A percentile compares a stretch with the other conserved stretches of the same genome.
phyloP scores from a whole-genome alignment of 1,140 invertebrate genomes.

The Leptoteleia sp. region DNA sequence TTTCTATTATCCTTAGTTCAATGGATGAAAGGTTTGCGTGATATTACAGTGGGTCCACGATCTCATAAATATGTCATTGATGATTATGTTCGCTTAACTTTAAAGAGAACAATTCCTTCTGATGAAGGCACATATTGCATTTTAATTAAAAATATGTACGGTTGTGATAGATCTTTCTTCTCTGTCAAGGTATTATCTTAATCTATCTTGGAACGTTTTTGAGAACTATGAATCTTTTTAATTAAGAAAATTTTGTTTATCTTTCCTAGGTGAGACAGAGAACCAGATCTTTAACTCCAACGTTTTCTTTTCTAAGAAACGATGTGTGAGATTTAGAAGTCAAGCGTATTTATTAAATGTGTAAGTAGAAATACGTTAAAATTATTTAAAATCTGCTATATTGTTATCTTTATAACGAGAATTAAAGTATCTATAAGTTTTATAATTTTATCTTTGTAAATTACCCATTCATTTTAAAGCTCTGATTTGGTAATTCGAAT shows the following conservation, averaged over 20 bases:
- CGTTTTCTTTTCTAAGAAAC: slow-evolving; percentile 18
- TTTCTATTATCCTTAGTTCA: no score
- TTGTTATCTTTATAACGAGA: no score
- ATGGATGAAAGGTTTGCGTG: slow-evolving; percentile 92
- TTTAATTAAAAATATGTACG: slow-evolving; percentile 93
- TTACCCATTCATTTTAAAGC: no score
- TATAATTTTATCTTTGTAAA: no score
- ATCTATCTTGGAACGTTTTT: no score
- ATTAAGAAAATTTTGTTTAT: no score
- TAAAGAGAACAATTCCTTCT: slow-evolving; percentile 90
- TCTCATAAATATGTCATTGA: slow-evolving; percentile 91
- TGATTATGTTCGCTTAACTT: slow-evolving; percentile 91
- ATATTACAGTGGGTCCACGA: slow-evolving; percentile 89
- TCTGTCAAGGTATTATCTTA: slow-evolving; percentile 90
- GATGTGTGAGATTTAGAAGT: slow-evolving; percentile 53
- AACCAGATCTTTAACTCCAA: slow-evolving; percentile 57
- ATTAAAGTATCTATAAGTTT: no score
- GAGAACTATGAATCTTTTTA: no score
- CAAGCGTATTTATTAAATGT: no score
- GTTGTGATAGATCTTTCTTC: slow-evolving; percentile 91
- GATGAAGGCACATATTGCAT: slow-evolving; percentile 98
- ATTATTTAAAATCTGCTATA: no score
- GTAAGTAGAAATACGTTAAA: no score
- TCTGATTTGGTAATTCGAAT: no score
- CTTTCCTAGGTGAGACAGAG: slow-evolving; percentile 46